phyloP scores from a whole-genome alignment of 2,113 vertebrate species.

The Ursus arctos region DNA sequence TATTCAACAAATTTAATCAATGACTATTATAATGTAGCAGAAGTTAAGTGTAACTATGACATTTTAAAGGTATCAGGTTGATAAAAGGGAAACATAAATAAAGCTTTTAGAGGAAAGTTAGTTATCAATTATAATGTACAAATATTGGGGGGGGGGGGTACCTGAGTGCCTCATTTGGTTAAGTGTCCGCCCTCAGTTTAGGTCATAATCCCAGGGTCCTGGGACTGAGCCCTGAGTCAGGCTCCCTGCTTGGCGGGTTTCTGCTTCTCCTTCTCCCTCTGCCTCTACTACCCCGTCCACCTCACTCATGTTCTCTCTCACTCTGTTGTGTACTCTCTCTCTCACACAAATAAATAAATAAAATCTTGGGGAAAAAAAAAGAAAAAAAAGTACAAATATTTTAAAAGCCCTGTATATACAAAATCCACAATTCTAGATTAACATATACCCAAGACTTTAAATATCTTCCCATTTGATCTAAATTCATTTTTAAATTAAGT shows the following conservation, averaged over 20 bases:
- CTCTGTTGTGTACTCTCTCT: background rate
- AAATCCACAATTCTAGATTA: conserved; percentile 54
- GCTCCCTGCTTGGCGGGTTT: background rate
- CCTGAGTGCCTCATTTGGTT: background rate
- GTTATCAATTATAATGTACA: background rate
- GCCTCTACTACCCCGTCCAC: background rate
- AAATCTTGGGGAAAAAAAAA: background rate
- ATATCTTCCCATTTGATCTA: background rate
- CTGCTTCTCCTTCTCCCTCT: background rate
- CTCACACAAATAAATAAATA: background rate
- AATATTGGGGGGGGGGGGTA: background rate
- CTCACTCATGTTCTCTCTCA: background rate
- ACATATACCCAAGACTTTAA: background rate
- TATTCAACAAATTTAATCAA: conserved; percentile 30
- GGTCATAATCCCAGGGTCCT: background rate
- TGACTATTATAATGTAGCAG: background rate
- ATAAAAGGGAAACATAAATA: conserved; percentile 42
- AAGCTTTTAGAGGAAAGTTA: conserved; percentile 45
- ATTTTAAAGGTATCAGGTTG: background rate
- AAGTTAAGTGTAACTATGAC: background rate
- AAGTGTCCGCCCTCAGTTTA: background rate
- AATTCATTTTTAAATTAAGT: conserved; percentile 46
- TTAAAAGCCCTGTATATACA: background rate
- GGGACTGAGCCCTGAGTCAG: background rate
- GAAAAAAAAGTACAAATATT: background rate